Evolutionary conservation across 92 coral and sea anemone species (phyloP), one percentile per base, ranked within the genome.

Genomic region (Zoanthus solanderi): DNA sequence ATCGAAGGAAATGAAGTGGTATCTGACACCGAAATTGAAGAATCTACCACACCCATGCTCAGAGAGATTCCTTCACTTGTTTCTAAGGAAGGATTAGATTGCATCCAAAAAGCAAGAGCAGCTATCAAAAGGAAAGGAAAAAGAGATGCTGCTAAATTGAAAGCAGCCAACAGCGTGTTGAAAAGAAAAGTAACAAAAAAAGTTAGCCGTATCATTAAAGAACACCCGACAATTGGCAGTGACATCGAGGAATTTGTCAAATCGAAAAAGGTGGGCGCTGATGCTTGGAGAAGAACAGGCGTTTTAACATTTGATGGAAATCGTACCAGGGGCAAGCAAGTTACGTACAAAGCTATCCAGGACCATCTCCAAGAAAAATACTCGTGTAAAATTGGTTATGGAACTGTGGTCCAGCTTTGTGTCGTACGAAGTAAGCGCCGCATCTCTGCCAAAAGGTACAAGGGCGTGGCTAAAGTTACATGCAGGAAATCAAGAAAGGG

Each of bases 401-500:
- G 94, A 50, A 92, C 92, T 11, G 87, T 92, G 65, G 94, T 92
- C 28, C 90, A 92, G 79, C 79, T 89, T 67, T 92, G 94, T 85
- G 94, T 89, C 30, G 79, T 89, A 16, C 85, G 92, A 34, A 92
- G 88, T 78, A 89, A 78, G 54, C 56, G 94, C 16, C 50, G 89
- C 60, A 84, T 89, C 34, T 88, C 89, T 9, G 84, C 87, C 16
- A 74, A 65, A 46, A 69, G 87, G 60, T 89, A 92, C 88, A 89
- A 89, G 56, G 90, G 94, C 54, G 71, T 92, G 46, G 92, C 92
- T 15, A 75, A 86, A 75, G 82, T 92, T 44, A 89, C 92, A 18
- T 89, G 88, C 50, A 34, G 90, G 58, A 89, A 84, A 84, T 84
- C 92, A 63, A 63, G 69, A 63, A 63, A 63, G 69, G 69, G 69